These are phyloP conservation scores for Hetaerina titia DNA, from an alignment of 2,888 invertebrate genomes.

Conservation along the genomic window DNA sequence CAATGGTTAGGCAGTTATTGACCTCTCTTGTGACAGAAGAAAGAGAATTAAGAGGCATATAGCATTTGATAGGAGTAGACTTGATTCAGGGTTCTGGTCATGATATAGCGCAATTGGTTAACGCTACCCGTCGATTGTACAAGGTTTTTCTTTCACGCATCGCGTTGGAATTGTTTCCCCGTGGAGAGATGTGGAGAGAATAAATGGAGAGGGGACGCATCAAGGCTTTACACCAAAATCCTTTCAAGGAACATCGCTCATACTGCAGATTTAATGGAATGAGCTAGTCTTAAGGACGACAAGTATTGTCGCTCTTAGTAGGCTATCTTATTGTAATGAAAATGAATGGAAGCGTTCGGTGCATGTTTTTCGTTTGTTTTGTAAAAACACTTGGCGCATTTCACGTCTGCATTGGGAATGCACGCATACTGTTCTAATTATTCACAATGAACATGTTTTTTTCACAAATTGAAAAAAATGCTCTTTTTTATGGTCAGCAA, in stretches of 20 bases:
- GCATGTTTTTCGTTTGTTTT: no score
- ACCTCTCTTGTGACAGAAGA: background rate
- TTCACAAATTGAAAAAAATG: no score
- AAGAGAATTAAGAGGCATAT: background rate
- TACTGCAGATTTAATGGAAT: background rate
- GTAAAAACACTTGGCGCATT: no score
- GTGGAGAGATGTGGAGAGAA: background rate
- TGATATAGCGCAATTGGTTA: background rate
- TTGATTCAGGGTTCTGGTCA: background rate
- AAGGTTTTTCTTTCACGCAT: background rate
- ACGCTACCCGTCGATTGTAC: background rate
- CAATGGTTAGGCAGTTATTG: background rate
- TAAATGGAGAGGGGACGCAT: background rate
- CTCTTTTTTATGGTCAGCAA: no score
- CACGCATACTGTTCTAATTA: no score
- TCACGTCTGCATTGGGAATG: no score
- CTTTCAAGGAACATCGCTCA: conserved; percentile 39
- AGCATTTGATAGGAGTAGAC: background rate
- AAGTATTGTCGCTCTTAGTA: background rate
- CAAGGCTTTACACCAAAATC: background rate
- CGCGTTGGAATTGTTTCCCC: background rate
- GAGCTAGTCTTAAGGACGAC: background rate
- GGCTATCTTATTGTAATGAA: background rate
- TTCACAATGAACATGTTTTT: no score
- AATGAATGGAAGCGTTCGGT: background rate